These are phyloP conservation scores for Phasia obesa DNA, from an alignment of 2,888 invertebrate genomes.

Conservation along the genomic window DNA sequence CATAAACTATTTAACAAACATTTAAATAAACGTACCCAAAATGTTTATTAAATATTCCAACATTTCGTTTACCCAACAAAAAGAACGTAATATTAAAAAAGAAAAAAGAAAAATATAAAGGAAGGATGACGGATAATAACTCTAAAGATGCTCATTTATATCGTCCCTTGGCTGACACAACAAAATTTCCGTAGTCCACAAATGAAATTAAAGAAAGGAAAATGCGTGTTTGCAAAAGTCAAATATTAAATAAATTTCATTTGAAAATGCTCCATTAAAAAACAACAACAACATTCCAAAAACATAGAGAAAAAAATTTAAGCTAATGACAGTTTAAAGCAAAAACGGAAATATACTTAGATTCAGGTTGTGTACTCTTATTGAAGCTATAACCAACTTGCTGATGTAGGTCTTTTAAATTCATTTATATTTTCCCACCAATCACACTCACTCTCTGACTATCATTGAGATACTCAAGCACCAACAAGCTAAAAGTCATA, in stretches of 20 bases:
- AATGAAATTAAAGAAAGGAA: constrained; percentile 28
- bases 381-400: constrained; percentile 41
- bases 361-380: constrained; percentile 40
- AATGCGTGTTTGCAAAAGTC: constrained; percentile 55
- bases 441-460: background rate
- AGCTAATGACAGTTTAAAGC: constrained; percentile 46
- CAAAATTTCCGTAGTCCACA: constrained; percentile 28
- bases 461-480: background rate
- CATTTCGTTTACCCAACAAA: too few species aligned
- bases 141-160: constrained; percentile 28
- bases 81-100: too few species aligned
- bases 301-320: background rate
- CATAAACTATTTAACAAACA: too few species aligned
- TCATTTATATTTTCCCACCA: constrained; percentile 31
- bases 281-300: background rate
- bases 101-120: constrained; percentile 21
- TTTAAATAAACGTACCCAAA: too few species aligned
- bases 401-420: constrained; percentile 55
- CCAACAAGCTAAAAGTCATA: constrained; percentile 24
- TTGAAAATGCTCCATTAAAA: constrained; percentile 28
- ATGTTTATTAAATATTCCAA: too few species aligned
- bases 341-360: constrained; percentile 47
- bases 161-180: constrained; percentile 6
- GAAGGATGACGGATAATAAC: constrained; percentile 32
- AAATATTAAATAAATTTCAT: constrained; percentile 39